These are phyloP conservation scores for Macquaria australasica DNA, from an alignment of 2,113 vertebrate genomes.

Conservation along the genomic window DNA sequence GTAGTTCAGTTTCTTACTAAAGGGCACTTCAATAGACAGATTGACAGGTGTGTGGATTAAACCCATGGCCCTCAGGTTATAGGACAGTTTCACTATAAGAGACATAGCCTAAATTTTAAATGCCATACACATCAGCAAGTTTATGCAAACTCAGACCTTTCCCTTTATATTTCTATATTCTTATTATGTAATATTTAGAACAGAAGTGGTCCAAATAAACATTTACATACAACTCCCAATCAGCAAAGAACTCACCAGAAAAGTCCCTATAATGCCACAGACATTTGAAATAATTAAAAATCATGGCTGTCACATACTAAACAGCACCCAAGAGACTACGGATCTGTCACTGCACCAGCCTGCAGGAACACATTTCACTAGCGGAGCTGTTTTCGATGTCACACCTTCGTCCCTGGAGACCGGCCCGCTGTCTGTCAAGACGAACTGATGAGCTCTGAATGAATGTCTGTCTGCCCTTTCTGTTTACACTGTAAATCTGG, in stretches of 20 bases:
- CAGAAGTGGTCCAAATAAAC: neutral
- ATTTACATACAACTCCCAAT: neutral
- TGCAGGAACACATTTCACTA: conserved; percentile 5
- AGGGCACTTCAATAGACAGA: neutral
- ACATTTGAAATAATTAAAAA: neutral
- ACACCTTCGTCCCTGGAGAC: conserved; percentile 52
- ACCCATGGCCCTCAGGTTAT: neutral
- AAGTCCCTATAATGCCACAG: neutral
- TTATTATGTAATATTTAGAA: neutral
- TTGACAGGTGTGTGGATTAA: neutral
- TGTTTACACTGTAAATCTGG: conserved; percentile 34
- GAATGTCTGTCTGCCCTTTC: conserved; percentile 22
- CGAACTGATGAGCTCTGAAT: conserved; percentile 14
- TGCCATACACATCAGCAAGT: too few species aligned
- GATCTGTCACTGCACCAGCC: conserved; percentile 1
- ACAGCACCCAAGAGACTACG: neutral
- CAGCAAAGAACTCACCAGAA: neutral
- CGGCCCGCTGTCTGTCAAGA: neutral
- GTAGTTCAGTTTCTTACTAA: neutral
- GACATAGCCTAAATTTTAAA: neutral
- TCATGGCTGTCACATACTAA: neutral
- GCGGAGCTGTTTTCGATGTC: conserved; percentile 28
- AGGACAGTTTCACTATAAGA: neutral
- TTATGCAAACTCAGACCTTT: too few species aligned
- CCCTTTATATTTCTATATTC: neutral